Base-by-base conservation (phyloP, 2,888 invertebrate species). In the Drosophila barbarae region DNA sequence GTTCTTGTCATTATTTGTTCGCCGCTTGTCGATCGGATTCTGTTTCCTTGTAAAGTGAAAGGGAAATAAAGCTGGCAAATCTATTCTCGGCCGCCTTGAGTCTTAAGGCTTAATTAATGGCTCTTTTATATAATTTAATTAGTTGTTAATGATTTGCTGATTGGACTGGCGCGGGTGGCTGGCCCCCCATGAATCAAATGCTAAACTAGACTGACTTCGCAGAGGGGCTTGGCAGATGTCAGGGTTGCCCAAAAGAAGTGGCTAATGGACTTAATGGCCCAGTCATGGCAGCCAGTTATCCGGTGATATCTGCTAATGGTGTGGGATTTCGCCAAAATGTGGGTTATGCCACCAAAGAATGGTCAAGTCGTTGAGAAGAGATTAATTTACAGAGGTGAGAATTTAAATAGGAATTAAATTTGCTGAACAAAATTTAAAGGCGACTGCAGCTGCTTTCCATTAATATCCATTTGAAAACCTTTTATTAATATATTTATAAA, bases 121-220 rank as follows among this genome's bases (percentile, higher is more conserved):
- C 76, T 84, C 80, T 70, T 84, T 84, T 79, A 76, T 84, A 84
- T 80, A 80, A 76, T 80, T 80, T 80, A 80, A 80, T 84, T 80
- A 84, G 79, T 84, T 80, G 85, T 84, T 80, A 80, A 80, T 82
- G 79, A 84, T 80, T 78, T 66, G 74, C 79, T 65, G 83, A 79
- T 79, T 84, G 82, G 68, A 75, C 51, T 51, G 55, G 65, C 74
- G 61, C 60, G 59, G 68, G 61, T 47, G 72, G 49, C 50, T 52
- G 50, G 51, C 47, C 58, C 50, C 71, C 63, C 52, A 77, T 77
- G 74, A 83, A 80, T 77, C 71, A 74, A 82, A 76, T 82, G 74
- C 76, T 70, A 71, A 74, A 51, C 63, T 65, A 63, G 63, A 38
- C 65, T 44, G 41, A 63, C 38, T 57, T 61, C 53, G 63, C 73